Conservation (phyloP, 2,888 invertebrate species). For the Aphodius sticticus region DNA sequence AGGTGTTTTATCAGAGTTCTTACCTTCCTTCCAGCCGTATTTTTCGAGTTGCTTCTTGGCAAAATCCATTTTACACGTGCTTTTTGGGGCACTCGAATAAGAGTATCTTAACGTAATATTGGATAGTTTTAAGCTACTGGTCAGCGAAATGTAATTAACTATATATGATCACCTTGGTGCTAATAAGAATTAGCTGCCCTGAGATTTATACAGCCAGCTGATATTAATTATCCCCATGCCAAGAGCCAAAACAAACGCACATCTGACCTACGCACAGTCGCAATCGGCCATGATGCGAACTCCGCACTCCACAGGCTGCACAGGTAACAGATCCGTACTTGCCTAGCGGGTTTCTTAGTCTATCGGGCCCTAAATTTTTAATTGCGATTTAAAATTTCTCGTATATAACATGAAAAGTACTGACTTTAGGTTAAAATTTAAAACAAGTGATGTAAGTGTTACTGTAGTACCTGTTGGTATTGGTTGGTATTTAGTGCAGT, state of each 20-base stretch:
- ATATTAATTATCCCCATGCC: neutral
- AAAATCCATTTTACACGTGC: slow-evolving; percentile 67
- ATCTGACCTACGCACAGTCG: neutral
- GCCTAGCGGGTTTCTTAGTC: neutral
- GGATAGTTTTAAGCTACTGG: neutral
- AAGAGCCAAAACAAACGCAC: neutral
- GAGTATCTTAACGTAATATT: neutral
- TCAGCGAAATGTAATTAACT: neutral
- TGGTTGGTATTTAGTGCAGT: neutral
- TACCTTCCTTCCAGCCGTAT: slow-evolving; percentile 79
- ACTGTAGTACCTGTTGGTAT: neutral
- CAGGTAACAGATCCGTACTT: neutral
- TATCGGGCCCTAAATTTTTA: neutral
- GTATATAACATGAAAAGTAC: neutral
- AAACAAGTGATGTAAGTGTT: neutral
- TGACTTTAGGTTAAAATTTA: no score
- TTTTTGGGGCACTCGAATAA: slow-evolving; percentile 11
- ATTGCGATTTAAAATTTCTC: no score
- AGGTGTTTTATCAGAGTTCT: neutral
- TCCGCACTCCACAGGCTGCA: neutral
- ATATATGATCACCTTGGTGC: neutral
- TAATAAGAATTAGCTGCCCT: neutral
- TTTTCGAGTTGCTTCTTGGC: slow-evolving; percentile 75
- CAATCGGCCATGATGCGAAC: neutral
- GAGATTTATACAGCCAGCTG: neutral